These are phyloP conservation scores for Trichechus manatus DNA, from an alignment of 2,113 vertebrate species.

Conservation along the genomic window DNA sequence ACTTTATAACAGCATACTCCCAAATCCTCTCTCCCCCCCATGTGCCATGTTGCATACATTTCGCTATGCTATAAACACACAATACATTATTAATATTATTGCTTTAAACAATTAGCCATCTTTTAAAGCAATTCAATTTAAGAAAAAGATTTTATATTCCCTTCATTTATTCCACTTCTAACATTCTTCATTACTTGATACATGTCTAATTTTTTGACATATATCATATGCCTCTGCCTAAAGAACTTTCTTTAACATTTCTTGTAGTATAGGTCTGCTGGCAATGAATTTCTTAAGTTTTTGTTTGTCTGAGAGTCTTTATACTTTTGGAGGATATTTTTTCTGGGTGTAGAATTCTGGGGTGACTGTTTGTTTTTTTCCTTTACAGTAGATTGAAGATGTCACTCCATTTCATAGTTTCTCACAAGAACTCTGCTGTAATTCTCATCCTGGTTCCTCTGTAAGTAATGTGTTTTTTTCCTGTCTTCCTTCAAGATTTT, in stretches of 20 bases:
- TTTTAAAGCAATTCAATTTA: not conserved
- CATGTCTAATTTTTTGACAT: not conserved
- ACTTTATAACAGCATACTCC: not conserved
- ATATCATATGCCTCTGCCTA: not conserved
- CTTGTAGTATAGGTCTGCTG: not conserved
- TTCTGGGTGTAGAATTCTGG: not conserved
- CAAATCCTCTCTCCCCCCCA: not conserved
- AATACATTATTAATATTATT: not conserved
- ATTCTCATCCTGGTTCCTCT: not conserved
- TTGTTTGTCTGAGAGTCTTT: not conserved
- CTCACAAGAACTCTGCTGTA: not conserved
- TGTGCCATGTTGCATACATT: not conserved
- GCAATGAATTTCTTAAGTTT: not conserved
- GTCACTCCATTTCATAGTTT: not conserved
- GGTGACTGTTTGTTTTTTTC: not conserved
- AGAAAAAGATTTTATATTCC: not conserved
- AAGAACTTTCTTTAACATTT: not conserved
- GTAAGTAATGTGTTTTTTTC: not conserved
- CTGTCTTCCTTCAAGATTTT: not conserved
- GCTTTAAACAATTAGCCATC: not conserved
- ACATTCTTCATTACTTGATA: not conserved
- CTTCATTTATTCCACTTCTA: slow-evolving; percentile 23
- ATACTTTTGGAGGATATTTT: not conserved
- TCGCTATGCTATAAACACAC: not conserved
- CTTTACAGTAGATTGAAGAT: not conserved